These are phyloP conservation scores for Cephus cinctus DNA, from an alignment of 1,140 invertebrate species.

Conservation along the genomic window DNA sequence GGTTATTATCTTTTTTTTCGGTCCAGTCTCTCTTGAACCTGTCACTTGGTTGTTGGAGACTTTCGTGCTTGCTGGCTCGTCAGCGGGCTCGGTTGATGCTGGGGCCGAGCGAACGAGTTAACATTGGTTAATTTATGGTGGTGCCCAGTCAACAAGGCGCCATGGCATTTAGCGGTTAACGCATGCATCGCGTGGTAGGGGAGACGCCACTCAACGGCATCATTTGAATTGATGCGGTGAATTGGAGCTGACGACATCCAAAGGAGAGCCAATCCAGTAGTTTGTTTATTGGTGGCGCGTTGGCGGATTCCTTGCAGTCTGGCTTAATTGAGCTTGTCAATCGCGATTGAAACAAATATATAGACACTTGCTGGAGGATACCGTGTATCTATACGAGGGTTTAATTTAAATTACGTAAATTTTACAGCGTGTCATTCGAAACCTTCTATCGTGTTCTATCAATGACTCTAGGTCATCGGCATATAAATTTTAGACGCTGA, in stretches of 20 bases:
- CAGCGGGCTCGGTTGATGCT: too few relatives aligned
- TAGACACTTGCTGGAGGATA: too few relatives aligned
- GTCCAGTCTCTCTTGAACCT: too few relatives aligned
- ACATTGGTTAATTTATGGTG: conserved; percentile 52
- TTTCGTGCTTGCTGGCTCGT: too few relatives aligned
- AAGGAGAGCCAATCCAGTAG: conserved; percentile 35
- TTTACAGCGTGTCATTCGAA: too few relatives aligned
- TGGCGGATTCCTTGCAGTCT: conserved; percentile 43
- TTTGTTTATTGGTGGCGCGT: conserved; percentile 44
- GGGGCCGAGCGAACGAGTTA: conserved; percentile 35
- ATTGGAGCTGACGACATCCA: conserved; percentile 43
- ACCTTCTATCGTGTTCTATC: too few relatives aligned
- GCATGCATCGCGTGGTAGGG: conserved; percentile 24
- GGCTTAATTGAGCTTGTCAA: conserved; percentile 39
- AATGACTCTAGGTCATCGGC: too few relatives aligned
- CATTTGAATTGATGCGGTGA: conserved; percentile 47
- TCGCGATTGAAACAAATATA: conserved; percentile 37
- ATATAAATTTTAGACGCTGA: too few relatives aligned
- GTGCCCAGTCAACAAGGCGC: conserved; percentile 49
- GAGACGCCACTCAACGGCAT: conserved; percentile 39
- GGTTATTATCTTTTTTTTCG: too few relatives aligned
- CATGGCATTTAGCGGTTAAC: conserved; percentile 49
- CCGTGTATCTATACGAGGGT: too few relatives aligned
- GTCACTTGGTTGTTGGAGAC: too few relatives aligned
- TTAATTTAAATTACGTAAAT: too few relatives aligned